Evolutionary conservation across 2,113 vertebrate species (phyloP).

Genomic region (Danio rerio): DNA sequence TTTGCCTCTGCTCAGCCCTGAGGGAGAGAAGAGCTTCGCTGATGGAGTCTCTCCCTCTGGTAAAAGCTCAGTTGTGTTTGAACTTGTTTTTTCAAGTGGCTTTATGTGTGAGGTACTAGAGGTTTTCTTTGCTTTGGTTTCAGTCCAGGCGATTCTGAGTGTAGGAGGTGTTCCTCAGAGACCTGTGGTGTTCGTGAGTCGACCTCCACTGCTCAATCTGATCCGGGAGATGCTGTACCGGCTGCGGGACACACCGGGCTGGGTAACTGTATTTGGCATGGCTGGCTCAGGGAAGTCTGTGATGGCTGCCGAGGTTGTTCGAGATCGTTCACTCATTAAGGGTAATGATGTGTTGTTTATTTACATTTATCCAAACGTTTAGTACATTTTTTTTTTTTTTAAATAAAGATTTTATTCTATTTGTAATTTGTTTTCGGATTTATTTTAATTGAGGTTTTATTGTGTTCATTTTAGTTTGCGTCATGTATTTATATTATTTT

Average conservation of each 20-base stretch:
- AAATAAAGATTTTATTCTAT: background rate
- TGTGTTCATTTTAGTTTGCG: too few species aligned
- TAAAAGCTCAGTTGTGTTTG: constrained; percentile 62
- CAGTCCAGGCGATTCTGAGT: constrained; percentile 86
- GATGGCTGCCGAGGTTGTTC: constrained; percentile 89
- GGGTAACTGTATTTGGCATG: constrained; percentile 95
- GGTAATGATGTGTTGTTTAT: constrained; percentile 70
- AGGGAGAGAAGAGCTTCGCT: constrained; percentile 70
- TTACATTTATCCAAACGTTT: background rate
- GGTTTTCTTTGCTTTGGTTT: constrained; percentile 47
- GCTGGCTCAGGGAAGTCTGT: constrained; percentile 98
- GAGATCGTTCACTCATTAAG: constrained; percentile 83
- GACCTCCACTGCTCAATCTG: constrained; percentile 79
- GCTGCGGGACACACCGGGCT: constrained; percentile 82
- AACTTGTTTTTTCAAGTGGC: background rate
- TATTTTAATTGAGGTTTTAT: too few species aligned
- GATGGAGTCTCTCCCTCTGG: constrained; percentile 80
- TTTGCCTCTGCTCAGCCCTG: constrained; percentile 74
- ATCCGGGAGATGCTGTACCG: constrained; percentile 82
- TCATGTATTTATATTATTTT: too few species aligned
- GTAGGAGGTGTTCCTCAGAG: constrained; percentile 95
- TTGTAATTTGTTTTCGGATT: too few species aligned
- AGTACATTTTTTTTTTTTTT: background rate
- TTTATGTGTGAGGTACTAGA: background rate
- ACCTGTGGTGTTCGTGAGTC: constrained; percentile 90